Evolutionary conservation across 2,888 invertebrate species (phyloP), one percentile per base, ranked within the genome.

Genomic region (Scaptodrosophila latifasciaeformis): DNA sequence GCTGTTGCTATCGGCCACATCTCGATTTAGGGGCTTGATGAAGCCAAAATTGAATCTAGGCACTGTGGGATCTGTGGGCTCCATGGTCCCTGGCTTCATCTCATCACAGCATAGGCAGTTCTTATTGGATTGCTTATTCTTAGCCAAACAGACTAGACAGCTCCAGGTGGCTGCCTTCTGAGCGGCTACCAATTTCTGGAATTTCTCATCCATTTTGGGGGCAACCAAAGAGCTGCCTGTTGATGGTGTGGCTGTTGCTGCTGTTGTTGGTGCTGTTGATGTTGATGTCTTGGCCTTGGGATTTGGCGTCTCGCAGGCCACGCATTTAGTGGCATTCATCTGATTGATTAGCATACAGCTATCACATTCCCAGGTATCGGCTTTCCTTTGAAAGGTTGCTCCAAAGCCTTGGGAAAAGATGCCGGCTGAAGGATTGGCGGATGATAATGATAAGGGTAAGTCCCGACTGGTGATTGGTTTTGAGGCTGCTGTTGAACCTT

Each of bases 101-200:
- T 89, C 87, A 61, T 88, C 89, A 78, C 92, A 91, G 67, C 90
- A 90, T 46, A 87, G 85, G 81, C 91, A 91, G 59, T 87, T 88
- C 4, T 61, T 71, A 17, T 84, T 85, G 13, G 84, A 84, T 2
- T 80, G 74, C 42, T 87, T 85, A 76, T 92, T 92, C 50, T 87
- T 86, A 0, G 91, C 87, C 88, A 90, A 88, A 77, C 92, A 92
- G 13, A 88, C 88, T 10, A 85, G 83, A 78, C 92, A 92, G 56
- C 89, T 89, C 91, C 91, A 92, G 50, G 87, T 85, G n/a, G 68
- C 65, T 0, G 67, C 58, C 51, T 80, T 82, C 53, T 87, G 86
- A 18, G 81, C 67, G 2, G 77, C 82, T 21, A 81, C 83, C 43
- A 86, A 51, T 2, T 78, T 64, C 64, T 85, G 79, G 30, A 88